phyloP scores from a whole-genome alignment of 2,797 vertebrate species.

The Enoplosus armatus region DNA sequence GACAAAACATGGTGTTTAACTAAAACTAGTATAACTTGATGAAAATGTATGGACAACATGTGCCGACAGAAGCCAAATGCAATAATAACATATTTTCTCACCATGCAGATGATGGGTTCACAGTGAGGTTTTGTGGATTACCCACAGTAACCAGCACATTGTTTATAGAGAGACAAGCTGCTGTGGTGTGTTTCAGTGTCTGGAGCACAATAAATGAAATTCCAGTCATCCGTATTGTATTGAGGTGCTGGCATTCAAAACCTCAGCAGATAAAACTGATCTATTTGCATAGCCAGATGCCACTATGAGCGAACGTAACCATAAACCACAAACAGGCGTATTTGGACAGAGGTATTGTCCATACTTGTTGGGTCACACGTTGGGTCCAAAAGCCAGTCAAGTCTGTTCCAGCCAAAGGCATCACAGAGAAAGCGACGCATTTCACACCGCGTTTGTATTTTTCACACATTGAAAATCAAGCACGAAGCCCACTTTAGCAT shows the following conservation, averaged over 20 bases:
- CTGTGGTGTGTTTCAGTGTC: neutral
- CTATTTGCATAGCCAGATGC: neutral
- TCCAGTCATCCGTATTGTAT: constrained; percentile 19
- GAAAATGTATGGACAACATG: neutral
- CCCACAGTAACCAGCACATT: neutral
- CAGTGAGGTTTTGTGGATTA: neutral
- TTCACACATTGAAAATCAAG: neutral
- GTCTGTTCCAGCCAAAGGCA: neutral
- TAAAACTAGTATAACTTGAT: neutral
- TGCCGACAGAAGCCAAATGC: neutral
- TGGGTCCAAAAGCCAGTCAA: neutral
- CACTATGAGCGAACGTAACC: neutral
- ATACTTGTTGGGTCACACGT: neutral
- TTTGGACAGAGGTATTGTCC: neutral
- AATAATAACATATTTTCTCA: neutral
- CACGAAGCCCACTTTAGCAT: neutral
- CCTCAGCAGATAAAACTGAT: constrained; percentile 12
- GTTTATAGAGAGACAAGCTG: neutral
- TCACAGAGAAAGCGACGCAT: neutral
- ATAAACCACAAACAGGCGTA: neutral
- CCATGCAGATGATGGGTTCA: neutral
- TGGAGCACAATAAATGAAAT: constrained; percentile 2
- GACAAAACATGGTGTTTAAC: neutral
- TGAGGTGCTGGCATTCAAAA: constrained; percentile 19
- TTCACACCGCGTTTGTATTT: neutral